Evolutionary conservation across 2,113 vertebrate genomes (phyloP).

Genomic region (Chaetops frenatus): DNA sequence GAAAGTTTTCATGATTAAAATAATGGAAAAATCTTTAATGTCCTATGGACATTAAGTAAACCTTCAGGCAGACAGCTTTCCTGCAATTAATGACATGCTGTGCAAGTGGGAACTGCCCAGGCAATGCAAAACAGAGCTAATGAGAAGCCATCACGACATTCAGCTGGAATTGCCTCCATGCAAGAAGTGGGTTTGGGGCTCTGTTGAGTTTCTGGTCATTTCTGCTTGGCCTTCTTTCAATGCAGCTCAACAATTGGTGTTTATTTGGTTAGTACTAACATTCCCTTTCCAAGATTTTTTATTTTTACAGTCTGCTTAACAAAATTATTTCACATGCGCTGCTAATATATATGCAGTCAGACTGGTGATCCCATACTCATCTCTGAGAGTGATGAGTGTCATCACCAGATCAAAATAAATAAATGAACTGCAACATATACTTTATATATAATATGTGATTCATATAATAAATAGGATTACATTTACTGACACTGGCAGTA

Average conservation of each 20-base stretch:
- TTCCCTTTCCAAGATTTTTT: not conserved
- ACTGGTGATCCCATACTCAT: not conserved
- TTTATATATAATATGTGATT: not conserved
- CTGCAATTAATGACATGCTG: constrained; percentile 16
- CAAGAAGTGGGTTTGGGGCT: not conserved
- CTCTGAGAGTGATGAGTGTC: not conserved
- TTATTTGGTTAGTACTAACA: not conserved
- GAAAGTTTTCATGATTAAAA: not conserved
- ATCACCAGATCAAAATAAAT: not conserved
- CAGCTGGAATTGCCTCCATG: not conserved
- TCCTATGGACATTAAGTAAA: not conserved
- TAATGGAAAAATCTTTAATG: not conserved
- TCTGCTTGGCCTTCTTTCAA: not conserved
- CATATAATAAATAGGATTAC: not conserved
- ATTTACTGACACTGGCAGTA: not conserved
- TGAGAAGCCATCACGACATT: not conserved
- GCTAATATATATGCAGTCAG: not conserved
- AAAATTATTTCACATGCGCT: not conserved
- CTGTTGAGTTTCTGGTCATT: not conserved
- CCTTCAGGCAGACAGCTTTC: constrained; percentile 18
- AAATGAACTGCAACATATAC: not conserved
- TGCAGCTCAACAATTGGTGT: not conserved
- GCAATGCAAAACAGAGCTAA: not conserved
- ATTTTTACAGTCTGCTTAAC: not conserved
- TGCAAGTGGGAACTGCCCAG: not conserved